These are phyloP conservation scores for Deilephila porcellus DNA, from an alignment of 2,888 invertebrate genomes.

Conservation along the genomic window DNA sequence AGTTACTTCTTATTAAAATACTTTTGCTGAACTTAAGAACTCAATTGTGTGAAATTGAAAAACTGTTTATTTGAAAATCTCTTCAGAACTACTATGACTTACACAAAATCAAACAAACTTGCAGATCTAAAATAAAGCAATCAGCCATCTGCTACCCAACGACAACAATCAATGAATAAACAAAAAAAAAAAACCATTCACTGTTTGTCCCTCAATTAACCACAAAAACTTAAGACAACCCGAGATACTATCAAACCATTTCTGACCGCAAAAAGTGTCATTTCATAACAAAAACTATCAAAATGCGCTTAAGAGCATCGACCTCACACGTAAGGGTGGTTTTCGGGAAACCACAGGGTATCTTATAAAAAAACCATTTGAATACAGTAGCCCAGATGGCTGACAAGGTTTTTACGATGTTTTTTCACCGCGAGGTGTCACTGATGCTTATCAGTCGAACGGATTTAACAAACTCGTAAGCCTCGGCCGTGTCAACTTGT, in stretches of 20 bases:
- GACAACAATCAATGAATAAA: not conserved
- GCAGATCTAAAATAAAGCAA: not conserved
- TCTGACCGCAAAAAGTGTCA: conserved; percentile 63
- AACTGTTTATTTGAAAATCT: too few species aligned
- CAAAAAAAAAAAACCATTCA: conserved; percentile 17
- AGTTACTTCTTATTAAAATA: too few species aligned
- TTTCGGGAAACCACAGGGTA: conserved; percentile 68
- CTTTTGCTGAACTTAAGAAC: too few species aligned
- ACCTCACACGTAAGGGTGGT: conserved; percentile 74
- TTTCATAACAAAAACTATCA: conserved; percentile 56
- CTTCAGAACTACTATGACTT: too few species aligned
- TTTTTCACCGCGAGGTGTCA: conserved; percentile 71
- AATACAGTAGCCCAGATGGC: conserved; percentile 79
- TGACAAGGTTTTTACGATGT: conserved; percentile 59
- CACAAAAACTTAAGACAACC: conserved; percentile 35
- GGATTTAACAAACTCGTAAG: conserved; percentile 81
- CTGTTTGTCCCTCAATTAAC: conserved; percentile 29
- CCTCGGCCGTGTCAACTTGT: conserved; percentile 71
- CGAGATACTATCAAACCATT: conserved; percentile 53
- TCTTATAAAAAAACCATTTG: conserved; percentile 71
- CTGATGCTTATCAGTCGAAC: conserved; percentile 79
- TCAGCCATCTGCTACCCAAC: not conserved
- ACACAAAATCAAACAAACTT: too few species aligned
- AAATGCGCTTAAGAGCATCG: conserved; percentile 56
- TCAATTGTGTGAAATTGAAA: too few species aligned